A percentile compares a stretch with the other conserved stretches of the same genome.
These are phyloP conservation scores for Pecten maximus DNA, from an alignment of 2,888 invertebrate species.

Conservation along the genomic window DNA sequence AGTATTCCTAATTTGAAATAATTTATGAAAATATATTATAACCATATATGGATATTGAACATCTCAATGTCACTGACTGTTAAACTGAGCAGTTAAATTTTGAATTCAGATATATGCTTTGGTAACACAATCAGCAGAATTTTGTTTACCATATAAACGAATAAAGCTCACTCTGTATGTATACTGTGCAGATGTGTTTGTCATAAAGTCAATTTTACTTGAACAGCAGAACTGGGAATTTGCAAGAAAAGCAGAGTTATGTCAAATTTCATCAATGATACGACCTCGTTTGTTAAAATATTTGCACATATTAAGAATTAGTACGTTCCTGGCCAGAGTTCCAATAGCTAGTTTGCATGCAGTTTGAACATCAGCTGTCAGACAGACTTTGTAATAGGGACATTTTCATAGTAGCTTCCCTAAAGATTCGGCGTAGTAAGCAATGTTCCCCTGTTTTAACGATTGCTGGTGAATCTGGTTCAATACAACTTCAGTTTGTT, in stretches of 20 bases:
- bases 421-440: not conserved
- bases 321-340: not conserved
- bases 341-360: not conserved
- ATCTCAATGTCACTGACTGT: not conserved
- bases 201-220: constrained; percentile 7
- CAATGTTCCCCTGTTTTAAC: not conserved
- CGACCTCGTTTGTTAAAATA: constrained; percentile 33
- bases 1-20: no score
- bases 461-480: not conserved
- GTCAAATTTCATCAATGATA: not conserved
- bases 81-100: not conserved
- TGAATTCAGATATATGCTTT: not conserved
- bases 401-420: not conserved
- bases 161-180: not conserved
- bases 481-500: not conserved
- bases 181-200: not conserved
- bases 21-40: not conserved
- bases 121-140: not conserved
- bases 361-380: not conserved
- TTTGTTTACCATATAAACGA: not conserved
- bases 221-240: not conserved
- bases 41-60: not conserved
- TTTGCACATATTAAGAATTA: constrained; percentile 22
- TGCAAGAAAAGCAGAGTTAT: not conserved
- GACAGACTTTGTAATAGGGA: not conserved